These are phyloP conservation scores for Parnassius apollo DNA, from an alignment of 2,888 invertebrate species.

Conservation along the genomic window DNA sequence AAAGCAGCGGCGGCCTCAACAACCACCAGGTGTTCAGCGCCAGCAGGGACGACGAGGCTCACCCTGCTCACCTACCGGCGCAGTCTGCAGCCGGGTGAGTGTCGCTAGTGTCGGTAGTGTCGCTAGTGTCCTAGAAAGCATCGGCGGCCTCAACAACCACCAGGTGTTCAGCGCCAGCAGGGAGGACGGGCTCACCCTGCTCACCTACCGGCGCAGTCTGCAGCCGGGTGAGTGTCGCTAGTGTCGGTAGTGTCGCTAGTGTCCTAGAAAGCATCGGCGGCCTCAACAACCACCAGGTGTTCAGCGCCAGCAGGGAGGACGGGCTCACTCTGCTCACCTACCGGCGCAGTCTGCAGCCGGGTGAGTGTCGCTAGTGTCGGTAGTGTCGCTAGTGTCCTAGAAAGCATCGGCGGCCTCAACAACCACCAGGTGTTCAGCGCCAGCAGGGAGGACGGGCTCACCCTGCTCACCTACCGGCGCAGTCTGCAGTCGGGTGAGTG, in stretches of 20 bases:
- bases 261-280: constrained; percentile 91
- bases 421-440: constrained; percentile 90
- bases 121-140: constrained; percentile 82
- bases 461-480: constrained; percentile 89
- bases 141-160: constrained; percentile 90
- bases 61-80: constrained; percentile 90
- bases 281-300: constrained; percentile 90
- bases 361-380: constrained; percentile 71
- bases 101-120: constrained; percentile 76
- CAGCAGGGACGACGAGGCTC: constrained; percentile 86
- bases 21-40: constrained; percentile 90
- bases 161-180: constrained; percentile 87
- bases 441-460: constrained; percentile 87
- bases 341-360: constrained; percentile 86
- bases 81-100: constrained; percentile 85
- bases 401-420: constrained; percentile 89
- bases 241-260: too few relatives aligned
- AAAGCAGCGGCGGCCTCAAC: constrained; percentile 89
- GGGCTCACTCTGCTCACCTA: constrained; percentile 91
- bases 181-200: constrained; percentile 87
- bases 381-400: constrained; percentile 85
- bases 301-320: constrained; percentile 85
- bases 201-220: constrained; percentile 89
- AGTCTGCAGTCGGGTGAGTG: constrained; percentile 85
- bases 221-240: constrained; percentile 83